Conservation (phyloP, 2,113 vertebrate species). For the Numenius arquata region DNA sequence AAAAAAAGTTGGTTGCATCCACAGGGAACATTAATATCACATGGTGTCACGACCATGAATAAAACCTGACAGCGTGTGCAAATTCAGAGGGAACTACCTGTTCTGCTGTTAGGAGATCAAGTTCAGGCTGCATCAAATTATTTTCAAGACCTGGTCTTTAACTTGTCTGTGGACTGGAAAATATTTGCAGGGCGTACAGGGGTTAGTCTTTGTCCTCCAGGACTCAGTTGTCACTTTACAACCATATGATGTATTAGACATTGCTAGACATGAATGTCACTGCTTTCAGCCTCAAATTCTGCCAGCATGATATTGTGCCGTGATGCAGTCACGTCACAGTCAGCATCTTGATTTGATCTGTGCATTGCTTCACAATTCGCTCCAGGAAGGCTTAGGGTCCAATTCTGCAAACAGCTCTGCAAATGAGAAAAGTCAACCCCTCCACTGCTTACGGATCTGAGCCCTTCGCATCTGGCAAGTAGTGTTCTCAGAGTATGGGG, state of each 20-base stretch:
- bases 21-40: neutral
- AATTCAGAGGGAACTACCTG: neutral
- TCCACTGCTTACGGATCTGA: neutral
- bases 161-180: neutral
- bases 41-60: neutral
- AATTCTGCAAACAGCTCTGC: neutral
- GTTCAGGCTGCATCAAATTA: neutral
- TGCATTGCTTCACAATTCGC: neutral
- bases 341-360: conserved; percentile 1
- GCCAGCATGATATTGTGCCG: neutral
- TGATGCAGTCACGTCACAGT: neutral
- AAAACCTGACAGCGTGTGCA: conserved; percentile 17
- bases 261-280: neutral
- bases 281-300: conserved; percentile 29
- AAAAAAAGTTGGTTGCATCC: neutral
- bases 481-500: accelerated
- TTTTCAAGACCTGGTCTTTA: conserved; percentile 8
- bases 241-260: neutral
- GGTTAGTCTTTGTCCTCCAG: neutral
- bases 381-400: neutral
- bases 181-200: neutral
- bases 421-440: neutral
- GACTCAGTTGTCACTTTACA: conserved; percentile 16
- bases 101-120: neutral
- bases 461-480: neutral